Conservation (phyloP, 2,113 vertebrate genomes). For the Perca schrenkii region DNA sequence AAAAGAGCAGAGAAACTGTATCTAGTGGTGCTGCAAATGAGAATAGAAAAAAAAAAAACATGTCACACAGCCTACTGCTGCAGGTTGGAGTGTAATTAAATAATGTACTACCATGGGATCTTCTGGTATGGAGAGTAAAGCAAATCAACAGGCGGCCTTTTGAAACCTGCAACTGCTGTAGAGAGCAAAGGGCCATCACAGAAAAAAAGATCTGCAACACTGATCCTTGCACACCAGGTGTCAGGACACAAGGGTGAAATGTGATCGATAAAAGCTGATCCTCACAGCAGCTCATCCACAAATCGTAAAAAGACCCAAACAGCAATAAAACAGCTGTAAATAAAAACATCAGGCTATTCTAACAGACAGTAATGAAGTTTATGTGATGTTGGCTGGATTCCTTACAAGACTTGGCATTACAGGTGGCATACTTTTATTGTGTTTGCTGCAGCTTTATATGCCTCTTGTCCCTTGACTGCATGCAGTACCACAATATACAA, state of each 20-base stretch:
- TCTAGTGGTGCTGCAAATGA: conserved; percentile 63
- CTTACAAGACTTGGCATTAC: conserved; percentile 28
- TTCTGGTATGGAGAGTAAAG: conserved; percentile 46
- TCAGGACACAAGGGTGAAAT: conserved; percentile 52
- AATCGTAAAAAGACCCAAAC: conserved; percentile 31
- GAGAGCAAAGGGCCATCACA: conserved; percentile 44
- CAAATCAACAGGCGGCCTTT: conserved; percentile 53
- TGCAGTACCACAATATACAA: conserved; percentile 4
- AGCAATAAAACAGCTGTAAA: conserved; percentile 28
- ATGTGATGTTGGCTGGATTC: conserved; percentile 17
- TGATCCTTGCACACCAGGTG: conserved; percentile 49
- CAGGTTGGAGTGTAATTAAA: conserved; percentile 69
- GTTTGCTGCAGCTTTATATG: conserved; percentile 12
- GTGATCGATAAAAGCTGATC: conserved; percentile 57
- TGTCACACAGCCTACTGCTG: conserved; percentile 60
- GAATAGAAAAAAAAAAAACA: conserved; percentile 57
- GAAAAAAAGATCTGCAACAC: conserved; percentile 30
- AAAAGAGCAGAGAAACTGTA: conserved; percentile 69
- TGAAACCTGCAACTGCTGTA: conserved; percentile 46
- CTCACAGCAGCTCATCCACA: conserved; percentile 30
- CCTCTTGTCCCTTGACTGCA: neutral
- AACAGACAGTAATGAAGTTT: conserved; percentile 19
- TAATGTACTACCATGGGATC: conserved; percentile 76
- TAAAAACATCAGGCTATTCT: conserved; percentile 25
- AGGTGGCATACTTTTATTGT: conserved; percentile 5